Conservation (phyloP, 2,113 vertebrate species). For the Dipodomys stephensi region DNA sequence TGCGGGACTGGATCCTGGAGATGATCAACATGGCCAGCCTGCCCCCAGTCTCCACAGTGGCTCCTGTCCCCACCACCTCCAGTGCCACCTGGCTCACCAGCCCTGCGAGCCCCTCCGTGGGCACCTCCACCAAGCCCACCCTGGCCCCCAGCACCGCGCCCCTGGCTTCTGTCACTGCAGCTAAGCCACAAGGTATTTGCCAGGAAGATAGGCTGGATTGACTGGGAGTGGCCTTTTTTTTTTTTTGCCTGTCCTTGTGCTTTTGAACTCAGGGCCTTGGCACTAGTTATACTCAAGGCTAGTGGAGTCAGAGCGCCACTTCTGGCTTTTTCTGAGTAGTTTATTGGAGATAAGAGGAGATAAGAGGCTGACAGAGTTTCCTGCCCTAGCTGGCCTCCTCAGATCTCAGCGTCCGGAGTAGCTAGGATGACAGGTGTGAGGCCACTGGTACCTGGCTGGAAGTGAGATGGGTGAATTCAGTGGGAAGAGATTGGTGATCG, state of each 20-base stretch:
- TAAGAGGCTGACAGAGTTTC: too few relatives aligned
- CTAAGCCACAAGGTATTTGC: conserved; percentile 81
- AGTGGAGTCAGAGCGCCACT: too few relatives aligned
- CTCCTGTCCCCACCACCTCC: neutral
- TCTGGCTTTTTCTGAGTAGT: too few relatives aligned
- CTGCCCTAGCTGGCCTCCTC: too few relatives aligned
- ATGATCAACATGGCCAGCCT: conserved; percentile 59
- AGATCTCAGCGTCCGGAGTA: too few relatives aligned
- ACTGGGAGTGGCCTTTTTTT: too few relatives aligned
- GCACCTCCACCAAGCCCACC: neutral
- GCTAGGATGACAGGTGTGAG: too few relatives aligned
- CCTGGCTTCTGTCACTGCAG: neutral
- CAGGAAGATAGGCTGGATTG: neutral
- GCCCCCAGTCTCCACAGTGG: accelerated
- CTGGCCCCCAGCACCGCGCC: neutral
- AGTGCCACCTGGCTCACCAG: neutral
- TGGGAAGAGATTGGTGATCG: neutral
- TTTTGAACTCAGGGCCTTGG: too few relatives aligned
- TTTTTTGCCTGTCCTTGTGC: too few relatives aligned
- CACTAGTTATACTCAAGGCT: too few relatives aligned
- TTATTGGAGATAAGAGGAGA: too few relatives aligned
- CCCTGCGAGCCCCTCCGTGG: neutral
- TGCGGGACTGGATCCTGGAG: conserved; percentile 93
- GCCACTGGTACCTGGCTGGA: too few relatives aligned
- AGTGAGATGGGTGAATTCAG: neutral